These are phyloP conservation scores for Epizoanthus illoricatus DNA, from an alignment of 92 coral and sea anemone species.

Conservation along the genomic window DNA sequence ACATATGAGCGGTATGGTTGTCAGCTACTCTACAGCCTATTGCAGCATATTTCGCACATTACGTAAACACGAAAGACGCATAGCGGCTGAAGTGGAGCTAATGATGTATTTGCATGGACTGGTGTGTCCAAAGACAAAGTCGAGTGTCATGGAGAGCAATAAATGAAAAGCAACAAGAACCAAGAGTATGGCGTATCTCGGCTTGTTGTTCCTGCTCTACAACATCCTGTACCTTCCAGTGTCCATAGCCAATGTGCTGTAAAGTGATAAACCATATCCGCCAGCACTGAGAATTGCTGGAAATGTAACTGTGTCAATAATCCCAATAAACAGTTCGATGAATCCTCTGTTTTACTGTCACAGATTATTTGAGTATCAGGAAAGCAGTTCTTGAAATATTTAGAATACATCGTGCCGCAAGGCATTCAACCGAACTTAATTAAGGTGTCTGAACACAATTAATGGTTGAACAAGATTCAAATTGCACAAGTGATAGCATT, in stretches of 20 bases:
- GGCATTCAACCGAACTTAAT: too few species aligned
- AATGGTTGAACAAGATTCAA: too few species aligned
- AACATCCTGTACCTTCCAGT: slow-evolving; percentile 44
- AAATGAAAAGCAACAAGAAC: neutral
- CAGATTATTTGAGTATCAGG: slow-evolving; percentile 7
- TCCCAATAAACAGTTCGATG: slow-evolving; percentile 11
- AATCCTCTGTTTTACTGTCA: slow-evolving; percentile 30
- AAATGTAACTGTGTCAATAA: slow-evolving; percentile 20
- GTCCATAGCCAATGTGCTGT: slow-evolving; percentile 15
- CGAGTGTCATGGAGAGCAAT: too few species aligned
- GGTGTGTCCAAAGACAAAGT: too few species aligned
- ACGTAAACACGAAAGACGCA: neutral
- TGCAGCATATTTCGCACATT: neutral
- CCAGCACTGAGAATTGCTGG: slow-evolving; percentile 26
- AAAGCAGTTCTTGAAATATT: neutral
- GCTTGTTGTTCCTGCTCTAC: slow-evolving; percentile 40
- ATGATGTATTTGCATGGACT: neutral
- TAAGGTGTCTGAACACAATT: too few species aligned
- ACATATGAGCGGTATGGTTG: neutral
- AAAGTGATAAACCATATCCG: slow-evolving; percentile 19
- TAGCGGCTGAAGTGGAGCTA: slow-evolving; percentile 1
- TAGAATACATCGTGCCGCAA: neutral
- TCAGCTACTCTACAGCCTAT: slow-evolving; percentile 11
- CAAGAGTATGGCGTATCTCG: slow-evolving; percentile 36
- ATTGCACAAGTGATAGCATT: too few species aligned